phyloP scores from a whole-genome alignment of 2,888 invertebrate genomes.

The Nematopogon swammerdamellus region DNA sequence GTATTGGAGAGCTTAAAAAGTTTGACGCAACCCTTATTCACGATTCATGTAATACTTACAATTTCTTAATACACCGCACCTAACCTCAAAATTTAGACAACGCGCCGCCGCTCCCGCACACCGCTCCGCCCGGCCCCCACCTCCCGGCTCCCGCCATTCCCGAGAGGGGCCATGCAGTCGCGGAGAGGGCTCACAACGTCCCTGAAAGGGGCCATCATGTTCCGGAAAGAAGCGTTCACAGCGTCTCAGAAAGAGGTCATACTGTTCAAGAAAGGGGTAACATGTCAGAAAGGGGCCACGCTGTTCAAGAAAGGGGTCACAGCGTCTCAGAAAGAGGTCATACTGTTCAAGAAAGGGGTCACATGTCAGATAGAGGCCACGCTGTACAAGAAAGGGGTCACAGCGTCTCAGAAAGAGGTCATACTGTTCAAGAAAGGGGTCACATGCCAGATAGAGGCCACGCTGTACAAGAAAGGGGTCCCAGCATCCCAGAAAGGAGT shows the following conservation, averaged over 20 bases:
- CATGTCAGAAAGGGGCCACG: constrained; percentile 4
- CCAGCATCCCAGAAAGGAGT: constrained; percentile 3
- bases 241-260: background rate
- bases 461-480: background rate
- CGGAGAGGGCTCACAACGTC: constrained; percentile 15
- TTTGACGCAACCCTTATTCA: too few relatives aligned
- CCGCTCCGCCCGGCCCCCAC: constrained; percentile 24
- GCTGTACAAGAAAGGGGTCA: constrained; percentile 10
- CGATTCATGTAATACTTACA: too few relatives aligned
- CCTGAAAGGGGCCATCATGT: background rate
- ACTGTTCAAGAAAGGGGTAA: background rate
- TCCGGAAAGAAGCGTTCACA: constrained; percentile 6
- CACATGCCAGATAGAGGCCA: constrained; percentile 11
- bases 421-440: constrained; percentile 18
- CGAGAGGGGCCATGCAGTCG: constrained; percentile 18
- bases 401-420: constrained; percentile 13
- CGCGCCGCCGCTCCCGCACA: constrained; percentile 31
- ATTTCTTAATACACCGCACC: background rate
- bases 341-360: background rate
- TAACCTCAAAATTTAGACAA: constrained; percentile 11
- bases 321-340: background rate
- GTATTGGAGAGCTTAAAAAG: too few relatives aligned
- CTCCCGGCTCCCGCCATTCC: constrained; percentile 17
- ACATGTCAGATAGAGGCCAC: constrained; percentile 2
- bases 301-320: constrained; percentile 5